Percentiles rank a stretch among this genome's conserved stretches.
These are phyloP conservation scores for Thermophis baileyi DNA, from an alignment of 2,113 vertebrate species.

Conservation along the genomic window DNA sequence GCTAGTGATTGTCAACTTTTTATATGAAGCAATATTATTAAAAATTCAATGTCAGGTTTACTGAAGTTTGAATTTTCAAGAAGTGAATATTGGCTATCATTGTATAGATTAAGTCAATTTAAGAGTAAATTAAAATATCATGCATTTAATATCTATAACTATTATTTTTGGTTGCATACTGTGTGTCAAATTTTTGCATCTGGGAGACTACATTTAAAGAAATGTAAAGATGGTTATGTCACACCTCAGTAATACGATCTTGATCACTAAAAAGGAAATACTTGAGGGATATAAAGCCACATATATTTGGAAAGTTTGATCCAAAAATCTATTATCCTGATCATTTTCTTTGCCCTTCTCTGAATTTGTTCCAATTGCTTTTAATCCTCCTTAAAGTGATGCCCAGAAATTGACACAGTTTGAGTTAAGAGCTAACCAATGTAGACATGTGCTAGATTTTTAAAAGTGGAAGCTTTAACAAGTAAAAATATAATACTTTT, in stretches of 20 bases:
- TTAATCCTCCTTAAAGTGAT: background rate
- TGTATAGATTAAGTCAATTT: background rate
- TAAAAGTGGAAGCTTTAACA: constrained; percentile 21
- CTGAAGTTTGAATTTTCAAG: background rate
- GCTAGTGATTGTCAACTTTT: background rate
- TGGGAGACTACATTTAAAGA: background rate
- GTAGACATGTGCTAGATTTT: background rate
- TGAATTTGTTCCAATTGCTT: background rate
- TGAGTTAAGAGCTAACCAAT: background rate
- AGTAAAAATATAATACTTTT: constrained; percentile 33
- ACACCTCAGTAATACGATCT: background rate
- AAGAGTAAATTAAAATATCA: background rate
- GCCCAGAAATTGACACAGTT: background rate
- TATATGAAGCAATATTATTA: background rate
- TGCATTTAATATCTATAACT: background rate
- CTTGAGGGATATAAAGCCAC: background rate
- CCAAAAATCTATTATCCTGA: background rate
- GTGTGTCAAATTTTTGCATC: background rate
- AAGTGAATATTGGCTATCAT: background rate
- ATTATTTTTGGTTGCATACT: background rate
- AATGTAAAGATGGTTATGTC: background rate
- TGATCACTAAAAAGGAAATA: background rate
- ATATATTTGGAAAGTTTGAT: background rate
- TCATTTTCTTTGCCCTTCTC: background rate
- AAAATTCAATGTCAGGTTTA: background rate